Conservation (phyloP, 1,140 invertebrate species). For the Coptotermes formosanus region DNA sequence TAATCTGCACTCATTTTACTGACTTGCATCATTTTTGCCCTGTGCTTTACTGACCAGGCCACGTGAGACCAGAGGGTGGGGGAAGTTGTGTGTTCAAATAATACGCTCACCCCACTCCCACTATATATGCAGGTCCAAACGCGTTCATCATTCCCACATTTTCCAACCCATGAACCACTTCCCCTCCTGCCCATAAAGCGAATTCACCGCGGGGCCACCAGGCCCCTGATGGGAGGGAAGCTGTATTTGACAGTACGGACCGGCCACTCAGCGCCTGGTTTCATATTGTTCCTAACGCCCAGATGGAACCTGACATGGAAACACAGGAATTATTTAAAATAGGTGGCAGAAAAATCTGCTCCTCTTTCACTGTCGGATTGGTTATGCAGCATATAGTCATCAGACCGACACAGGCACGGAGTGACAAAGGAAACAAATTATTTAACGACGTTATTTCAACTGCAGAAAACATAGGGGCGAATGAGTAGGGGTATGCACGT, state of each 20-base stretch:
- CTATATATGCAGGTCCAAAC: too few species aligned
- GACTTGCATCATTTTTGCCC: too few species aligned
- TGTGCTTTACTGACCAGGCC: background rate
- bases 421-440: too few species aligned
- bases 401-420: background rate
- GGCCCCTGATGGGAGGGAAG: background rate
- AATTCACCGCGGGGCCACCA: background rate
- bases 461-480: too few species aligned
- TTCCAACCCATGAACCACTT: conserved; percentile 5
- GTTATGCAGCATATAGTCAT: background rate
- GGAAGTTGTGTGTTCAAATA: background rate
- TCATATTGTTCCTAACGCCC: background rate
- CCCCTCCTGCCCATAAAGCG: background rate
- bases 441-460: too few species aligned
- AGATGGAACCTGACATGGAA: conserved; percentile 8
- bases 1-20: too few species aligned
- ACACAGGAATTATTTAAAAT: conserved; percentile 3
- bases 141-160: conserved; percentile 13
- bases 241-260: background rate
- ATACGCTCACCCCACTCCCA: background rate
- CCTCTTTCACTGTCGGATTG: background rate
- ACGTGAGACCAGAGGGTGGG: background rate
- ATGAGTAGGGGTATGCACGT: too few species aligned
- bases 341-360: background rate
- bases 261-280: background rate